Base-by-base conservation (phyloP, 2,888 invertebrate species). In the Nymphalis c-album region DNA sequence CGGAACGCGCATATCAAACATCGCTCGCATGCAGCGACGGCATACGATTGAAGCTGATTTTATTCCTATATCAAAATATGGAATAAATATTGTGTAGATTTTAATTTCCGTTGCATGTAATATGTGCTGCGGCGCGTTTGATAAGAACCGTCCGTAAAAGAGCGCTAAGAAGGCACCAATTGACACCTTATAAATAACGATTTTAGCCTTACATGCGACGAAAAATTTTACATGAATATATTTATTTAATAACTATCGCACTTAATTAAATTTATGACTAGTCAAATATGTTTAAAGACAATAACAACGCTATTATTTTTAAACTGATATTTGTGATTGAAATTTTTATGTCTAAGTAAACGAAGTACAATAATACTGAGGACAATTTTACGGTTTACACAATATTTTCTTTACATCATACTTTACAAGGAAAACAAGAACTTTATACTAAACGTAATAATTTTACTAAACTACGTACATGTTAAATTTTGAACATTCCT, bases 251-350 rank as follows among this genome's bases (percentile, higher is more conserved):
- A 58, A 61, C 57, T 61, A 68, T 60, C 31, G 13, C 35, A 40
- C 13, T 40, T 13, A 48, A 63, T 51, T 63, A 69, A 31, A 67
- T 61, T 64, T 69, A 71, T 71, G 71, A 71, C 71, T 71, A 71
- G 69, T 60, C 53, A 67, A 63, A 67, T 66, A 63, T 67, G 60
- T 64, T 65, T 65, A 55, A n/a, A 55, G 63, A 68, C 45, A 64
- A 60, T 61, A 65, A 55, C 62, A 63, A 47, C 20, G 48, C 46
- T 45, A 45, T 45, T 51, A 45, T 61, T 65, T 63, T 60, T 65
- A 18, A 40, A 26, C 20, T 7, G 17, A 55, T 55, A 57, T 10
- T 61, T 13, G 18, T 51, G 18, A 40, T 35, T 51, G 10, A 59
- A 45, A 45, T 18, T 59, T 40, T 51, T 40, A 62, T 40, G 2